phyloP scores from a whole-genome alignment of 2,797 vertebrate species.

The Percopsis omiscomaycus region DNA sequence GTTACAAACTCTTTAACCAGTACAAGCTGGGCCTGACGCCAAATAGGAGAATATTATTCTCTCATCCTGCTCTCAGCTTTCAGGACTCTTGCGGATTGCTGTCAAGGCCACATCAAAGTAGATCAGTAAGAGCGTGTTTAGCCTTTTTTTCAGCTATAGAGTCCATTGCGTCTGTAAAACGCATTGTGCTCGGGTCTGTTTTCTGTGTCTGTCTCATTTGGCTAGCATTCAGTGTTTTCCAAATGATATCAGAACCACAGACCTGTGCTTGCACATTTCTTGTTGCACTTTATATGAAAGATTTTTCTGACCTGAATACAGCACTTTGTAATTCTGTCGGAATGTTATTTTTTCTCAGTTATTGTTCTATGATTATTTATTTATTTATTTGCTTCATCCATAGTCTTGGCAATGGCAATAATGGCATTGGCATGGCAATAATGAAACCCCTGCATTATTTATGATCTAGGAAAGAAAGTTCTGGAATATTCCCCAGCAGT shows the following conservation, averaged over 20 bases:
- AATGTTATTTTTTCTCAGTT: not conserved
- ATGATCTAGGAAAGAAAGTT: no score
- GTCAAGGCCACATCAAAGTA: constrained; percentile 7
- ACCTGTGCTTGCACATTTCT: constrained; percentile 34
- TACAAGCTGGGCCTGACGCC: constrained; percentile 21
- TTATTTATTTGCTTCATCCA: not conserved
- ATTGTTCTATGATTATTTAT: not conserved
- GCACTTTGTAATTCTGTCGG: not conserved
- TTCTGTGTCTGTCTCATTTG: not conserved
- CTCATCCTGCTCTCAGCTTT: constrained; percentile 19
- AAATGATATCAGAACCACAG: constrained; percentile 30
- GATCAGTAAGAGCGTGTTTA: constrained; percentile 9
- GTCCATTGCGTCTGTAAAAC: not conserved
- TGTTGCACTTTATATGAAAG: constrained; percentile 8
- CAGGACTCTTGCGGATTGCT: constrained; percentile 16
- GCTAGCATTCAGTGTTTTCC: constrained; percentile 17
- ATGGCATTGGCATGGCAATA: no score
- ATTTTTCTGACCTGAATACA: not conserved
- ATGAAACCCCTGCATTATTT: no score
- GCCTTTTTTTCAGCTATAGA: not conserved
- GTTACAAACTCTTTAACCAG: constrained; percentile 12
- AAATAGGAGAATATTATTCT: constrained; percentile 13
- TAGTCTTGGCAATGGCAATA: no score
- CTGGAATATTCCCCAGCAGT: constrained; percentile 26
- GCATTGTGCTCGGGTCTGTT: not conserved